Evolutionary conservation across 2,888 invertebrate species (phyloP).

Genomic region (Spicauda simplicius): DNA sequence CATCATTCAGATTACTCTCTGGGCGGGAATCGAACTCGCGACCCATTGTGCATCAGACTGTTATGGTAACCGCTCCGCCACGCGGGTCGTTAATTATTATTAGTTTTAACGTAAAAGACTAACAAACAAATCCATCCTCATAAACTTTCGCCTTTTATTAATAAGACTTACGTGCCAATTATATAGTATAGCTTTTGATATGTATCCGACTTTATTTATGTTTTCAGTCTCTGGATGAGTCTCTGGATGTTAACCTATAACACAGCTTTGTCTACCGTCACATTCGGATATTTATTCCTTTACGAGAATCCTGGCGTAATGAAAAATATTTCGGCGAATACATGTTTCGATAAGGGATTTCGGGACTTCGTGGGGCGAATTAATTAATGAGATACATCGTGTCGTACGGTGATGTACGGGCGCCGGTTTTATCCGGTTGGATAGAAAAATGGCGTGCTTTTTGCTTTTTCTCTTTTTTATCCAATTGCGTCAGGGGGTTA

Average conservation of each 20-base stretch:
- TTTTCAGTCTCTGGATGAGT: no score
- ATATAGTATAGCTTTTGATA: neutral
- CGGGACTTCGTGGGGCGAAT: slow-evolving; percentile 10
- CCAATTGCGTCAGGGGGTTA: no score
- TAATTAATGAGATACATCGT: slow-evolving; percentile 4
- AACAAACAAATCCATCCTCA: no score
- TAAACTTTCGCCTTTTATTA: no score
- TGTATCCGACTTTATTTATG: no score
- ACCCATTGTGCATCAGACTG: no score
- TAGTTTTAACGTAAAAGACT: no score
- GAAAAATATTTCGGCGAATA: slow-evolving; percentile 17
- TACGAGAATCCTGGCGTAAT: slow-evolving; percentile 18
- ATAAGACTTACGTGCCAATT: no score
- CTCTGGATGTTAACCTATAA: neutral
- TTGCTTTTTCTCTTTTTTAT: neutral
- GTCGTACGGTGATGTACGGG: neutral
- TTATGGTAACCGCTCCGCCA: no score
- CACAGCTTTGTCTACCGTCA: neutral
- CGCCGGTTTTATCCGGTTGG: neutral
- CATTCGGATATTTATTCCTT: slow-evolving; percentile 6
- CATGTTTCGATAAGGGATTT: slow-evolving; percentile 16
- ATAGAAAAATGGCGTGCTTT: neutral
- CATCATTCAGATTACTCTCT: no score
- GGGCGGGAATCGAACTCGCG: no score
- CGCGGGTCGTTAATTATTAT: no score